These are phyloP conservation scores for Orchesellides sinensis DNA, from an alignment of 2,888 invertebrate species.

Conservation along the genomic window DNA sequence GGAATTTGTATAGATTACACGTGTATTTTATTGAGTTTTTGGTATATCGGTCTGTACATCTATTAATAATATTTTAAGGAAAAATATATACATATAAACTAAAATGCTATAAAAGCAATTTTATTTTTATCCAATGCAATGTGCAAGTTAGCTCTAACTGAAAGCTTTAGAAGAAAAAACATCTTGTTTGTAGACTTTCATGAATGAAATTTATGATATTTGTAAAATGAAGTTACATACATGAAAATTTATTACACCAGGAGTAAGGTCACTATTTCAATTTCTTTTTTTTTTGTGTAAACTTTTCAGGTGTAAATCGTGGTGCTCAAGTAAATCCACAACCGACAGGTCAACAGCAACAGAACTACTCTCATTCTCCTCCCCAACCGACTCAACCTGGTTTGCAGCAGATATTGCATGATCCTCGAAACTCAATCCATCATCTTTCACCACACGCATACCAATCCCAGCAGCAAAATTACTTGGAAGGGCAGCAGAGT, in stretches of 20 bases:
- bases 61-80: no score
- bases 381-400: not conserved
- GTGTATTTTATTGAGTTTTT: no score
- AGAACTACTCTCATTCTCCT: conserved; percentile 5
- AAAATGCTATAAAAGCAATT: no score
- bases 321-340: conserved; percentile 24
- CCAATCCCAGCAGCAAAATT: not conserved
- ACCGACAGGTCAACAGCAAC: conserved; percentile 13
- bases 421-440: conserved; percentile 18
- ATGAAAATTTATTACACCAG: conserved; percentile 34
- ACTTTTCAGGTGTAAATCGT: conserved; percentile 32
- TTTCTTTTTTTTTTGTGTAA: conserved; percentile 1
- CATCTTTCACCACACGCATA: not conserved
- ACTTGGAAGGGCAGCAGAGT: not conserved
- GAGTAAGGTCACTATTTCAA: not conserved
- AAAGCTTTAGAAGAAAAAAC: no score
- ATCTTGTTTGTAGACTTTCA: no score
- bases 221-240: conserved; percentile 22
- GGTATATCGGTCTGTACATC: no score
- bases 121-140: no score
- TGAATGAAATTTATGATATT: conserved; percentile 40
- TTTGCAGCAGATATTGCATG: conserved; percentile 11
- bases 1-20: no score
- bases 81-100: no score
- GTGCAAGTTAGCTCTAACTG: no score